Conservation (phyloP, 92 coral and sea anemone genomes). For the Siderastrea radians region DNA sequence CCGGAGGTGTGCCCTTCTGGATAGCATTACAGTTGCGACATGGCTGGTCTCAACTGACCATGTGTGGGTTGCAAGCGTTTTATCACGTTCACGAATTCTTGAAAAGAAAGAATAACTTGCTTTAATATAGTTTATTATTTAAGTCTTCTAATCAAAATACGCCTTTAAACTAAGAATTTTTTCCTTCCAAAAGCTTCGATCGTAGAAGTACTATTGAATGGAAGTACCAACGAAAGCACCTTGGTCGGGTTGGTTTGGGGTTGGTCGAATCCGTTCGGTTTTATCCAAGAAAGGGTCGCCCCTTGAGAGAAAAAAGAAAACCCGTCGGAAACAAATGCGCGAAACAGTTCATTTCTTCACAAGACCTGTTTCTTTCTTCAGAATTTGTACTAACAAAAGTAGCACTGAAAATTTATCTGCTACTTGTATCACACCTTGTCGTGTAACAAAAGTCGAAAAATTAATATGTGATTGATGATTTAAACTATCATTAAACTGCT, state of each 20-base stretch:
- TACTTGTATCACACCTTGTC: neutral
- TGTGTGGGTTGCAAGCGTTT: constrained; percentile 14
- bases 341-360: no score
- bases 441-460: neutral
- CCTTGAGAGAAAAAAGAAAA: no score
- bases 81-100: neutral
- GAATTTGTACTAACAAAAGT: neutral
- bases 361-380: neutral
- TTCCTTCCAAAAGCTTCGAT: no score
- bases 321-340: no score
- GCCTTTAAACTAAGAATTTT: no score
- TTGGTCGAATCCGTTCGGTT: neutral
- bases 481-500: neutral
- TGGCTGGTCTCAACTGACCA: neutral
- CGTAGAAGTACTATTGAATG: neutral
- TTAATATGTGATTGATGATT: constrained; percentile 29
- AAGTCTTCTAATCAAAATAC: no score
- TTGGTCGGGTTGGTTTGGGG: no score
- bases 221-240: neutral
- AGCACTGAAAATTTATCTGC: neutral
- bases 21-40: neutral
- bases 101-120: neutral
- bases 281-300: neutral
- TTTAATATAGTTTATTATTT: neutral
- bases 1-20: constrained; percentile 27